phyloP scores from a whole-genome alignment of 2,888 invertebrate species.

The Synergus japonicus region DNA sequence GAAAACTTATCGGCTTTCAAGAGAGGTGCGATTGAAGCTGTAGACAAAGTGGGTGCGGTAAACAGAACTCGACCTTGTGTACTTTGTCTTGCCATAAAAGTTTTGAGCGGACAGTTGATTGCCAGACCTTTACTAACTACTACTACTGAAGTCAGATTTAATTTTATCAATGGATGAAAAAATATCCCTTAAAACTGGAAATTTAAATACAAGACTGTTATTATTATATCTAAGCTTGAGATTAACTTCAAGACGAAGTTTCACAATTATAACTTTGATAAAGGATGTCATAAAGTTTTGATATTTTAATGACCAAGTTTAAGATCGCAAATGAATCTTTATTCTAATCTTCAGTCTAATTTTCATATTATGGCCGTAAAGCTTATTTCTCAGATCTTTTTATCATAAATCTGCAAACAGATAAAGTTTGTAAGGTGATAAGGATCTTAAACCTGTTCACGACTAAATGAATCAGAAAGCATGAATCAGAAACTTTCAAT shows the following conservation, averaged over 20 bases:
- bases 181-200: not conserved
- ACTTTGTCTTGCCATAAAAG: slow-evolving; percentile 3
- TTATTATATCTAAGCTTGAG: not conserved
- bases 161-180: not conserved
- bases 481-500: too few species aligned
- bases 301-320: not conserved
- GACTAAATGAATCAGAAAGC: too few species aligned
- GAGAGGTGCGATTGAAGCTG: slow-evolving; percentile 13
- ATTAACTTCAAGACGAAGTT: not conserved
- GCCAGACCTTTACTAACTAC: not conserved
- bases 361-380: not conserved
- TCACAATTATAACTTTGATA: not conserved
- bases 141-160: not conserved
- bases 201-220: not conserved
- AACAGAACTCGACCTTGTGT: not conserved
- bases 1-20: slow-evolving; percentile 12
- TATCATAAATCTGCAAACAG: not conserved
- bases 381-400: not conserved
- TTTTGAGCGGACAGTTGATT: slow-evolving; percentile 25
- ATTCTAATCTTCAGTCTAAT: not conserved
- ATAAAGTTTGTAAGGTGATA: too few species aligned
- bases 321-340: not conserved
- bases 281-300: not conserved
- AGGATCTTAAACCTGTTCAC: too few species aligned
- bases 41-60: slow-evolving; percentile 23